Percentiles rank a stretch among this genome's conserved stretches.
Conservation (phyloP, 2,797 vertebrate species). For the Etheostoma perlongum region DNA sequence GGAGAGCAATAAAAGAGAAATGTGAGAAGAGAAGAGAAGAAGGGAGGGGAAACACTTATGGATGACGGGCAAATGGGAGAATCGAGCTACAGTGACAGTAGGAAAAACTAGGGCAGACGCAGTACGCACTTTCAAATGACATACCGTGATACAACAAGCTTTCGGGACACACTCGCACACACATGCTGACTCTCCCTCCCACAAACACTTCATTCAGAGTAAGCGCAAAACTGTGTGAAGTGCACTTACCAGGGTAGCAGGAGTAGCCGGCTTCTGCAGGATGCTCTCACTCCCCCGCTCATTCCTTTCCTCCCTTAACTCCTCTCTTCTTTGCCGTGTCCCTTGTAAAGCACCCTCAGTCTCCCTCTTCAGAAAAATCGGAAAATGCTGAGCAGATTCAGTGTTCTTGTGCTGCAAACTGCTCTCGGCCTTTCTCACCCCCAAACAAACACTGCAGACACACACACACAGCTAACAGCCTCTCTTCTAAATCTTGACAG, state of each 20-base stretch:
- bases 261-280: conserved; percentile 74
- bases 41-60: conserved; percentile 31
- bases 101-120: conserved; percentile 72
- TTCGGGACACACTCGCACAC: conserved; percentile 25
- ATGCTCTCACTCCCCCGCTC: conserved; percentile 63
- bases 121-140: conserved; percentile 64
- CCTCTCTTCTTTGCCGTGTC: conserved; percentile 54
- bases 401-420: conserved; percentile 66
- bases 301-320: conserved; percentile 60
- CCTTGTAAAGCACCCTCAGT: conserved; percentile 61
- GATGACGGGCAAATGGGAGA: conserved; percentile 33
- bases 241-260: conserved; percentile 77
- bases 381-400: conserved; percentile 71
- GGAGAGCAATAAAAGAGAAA: conserved; percentile 39
- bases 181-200: conserved; percentile 27
- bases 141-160: conserved; percentile 61
- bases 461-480: conserved; percentile 36
- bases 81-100: conserved; percentile 45
- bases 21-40: conserved; percentile 11
- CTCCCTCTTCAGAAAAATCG: conserved; percentile 34
- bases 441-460: conserved; percentile 3
- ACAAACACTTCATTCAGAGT: conserved; percentile 62
- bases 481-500: conserved; percentile 62
- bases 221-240: conserved; percentile 64
- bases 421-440: conserved; percentile 55